Evolutionary conservation across 2,888 invertebrate genomes (phyloP).

Genomic region (Diploptera punctata): DNA sequence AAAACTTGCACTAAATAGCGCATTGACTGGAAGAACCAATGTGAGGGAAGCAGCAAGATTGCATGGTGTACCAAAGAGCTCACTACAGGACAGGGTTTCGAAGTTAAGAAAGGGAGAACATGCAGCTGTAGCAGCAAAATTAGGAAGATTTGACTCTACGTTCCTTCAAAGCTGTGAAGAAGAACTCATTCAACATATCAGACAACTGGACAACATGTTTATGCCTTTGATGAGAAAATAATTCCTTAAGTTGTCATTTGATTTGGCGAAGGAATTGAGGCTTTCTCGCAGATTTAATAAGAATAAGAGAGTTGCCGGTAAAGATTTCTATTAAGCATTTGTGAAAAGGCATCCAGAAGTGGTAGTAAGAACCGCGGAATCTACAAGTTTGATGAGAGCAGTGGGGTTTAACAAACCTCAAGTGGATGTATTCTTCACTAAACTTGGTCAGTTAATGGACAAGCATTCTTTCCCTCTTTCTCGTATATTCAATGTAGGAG

Average conservation of each 20-base stretch:
- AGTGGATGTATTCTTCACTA: slow-evolving; percentile 39
- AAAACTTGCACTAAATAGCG: neutral
- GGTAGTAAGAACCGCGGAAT: slow-evolving; percentile 31
- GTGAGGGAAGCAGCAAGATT: neutral
- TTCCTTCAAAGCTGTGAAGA: neutral
- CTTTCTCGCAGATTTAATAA: slow-evolving; percentile 44
- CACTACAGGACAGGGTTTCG: neutral
- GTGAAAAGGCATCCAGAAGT: slow-evolving; percentile 29
- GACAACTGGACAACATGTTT: slow-evolving; percentile 24
- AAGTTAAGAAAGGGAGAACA: neutral
- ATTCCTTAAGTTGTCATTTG: slow-evolving; percentile 41
- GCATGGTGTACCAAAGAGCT: neutral
- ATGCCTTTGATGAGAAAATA: slow-evolving; percentile 33
- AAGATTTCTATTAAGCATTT: slow-evolving; percentile 40
- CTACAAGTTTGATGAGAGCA: slow-evolving; percentile 20
- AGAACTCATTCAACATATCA: slow-evolving; percentile 8
- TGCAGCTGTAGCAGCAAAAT: neutral
- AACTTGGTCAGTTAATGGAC: slow-evolving; percentile 28
- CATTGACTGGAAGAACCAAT: neutral
- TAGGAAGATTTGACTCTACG: neutral
- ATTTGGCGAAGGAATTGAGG: slow-evolving; percentile 39
- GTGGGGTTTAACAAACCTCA: slow-evolving; percentile 21
- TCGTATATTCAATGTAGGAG: too few relatives aligned
- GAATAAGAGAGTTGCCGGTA: slow-evolving; percentile 40
- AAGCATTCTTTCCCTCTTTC: too few relatives aligned